Evolutionary conservation across 2,113 vertebrate species (phyloP).

Genomic region (Mastomys natalensis): DNA sequence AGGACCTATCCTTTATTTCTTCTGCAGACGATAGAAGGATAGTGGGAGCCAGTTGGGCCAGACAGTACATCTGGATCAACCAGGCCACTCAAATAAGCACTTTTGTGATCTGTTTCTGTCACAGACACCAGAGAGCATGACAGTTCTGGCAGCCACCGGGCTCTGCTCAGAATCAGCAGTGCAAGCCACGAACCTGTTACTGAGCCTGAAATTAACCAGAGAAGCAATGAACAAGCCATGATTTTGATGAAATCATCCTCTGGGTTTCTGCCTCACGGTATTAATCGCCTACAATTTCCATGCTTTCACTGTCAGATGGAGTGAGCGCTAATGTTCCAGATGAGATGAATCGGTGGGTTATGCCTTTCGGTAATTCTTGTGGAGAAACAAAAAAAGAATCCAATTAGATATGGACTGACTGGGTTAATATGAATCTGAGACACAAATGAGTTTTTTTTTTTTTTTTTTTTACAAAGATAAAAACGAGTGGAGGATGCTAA

Average conservation of each 20-base stretch:
- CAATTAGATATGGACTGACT: not conserved
- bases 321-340: not conserved
- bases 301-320: not conserved
- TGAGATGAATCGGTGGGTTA: not conserved
- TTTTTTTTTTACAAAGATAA: not conserved
- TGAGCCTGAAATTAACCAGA: constrained; percentile 27
- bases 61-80: not conserved
- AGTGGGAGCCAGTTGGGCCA: not conserved
- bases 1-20: not conserved
- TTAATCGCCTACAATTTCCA: constrained; percentile 7
- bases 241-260: not conserved
- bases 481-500: not conserved
- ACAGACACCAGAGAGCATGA: not conserved
- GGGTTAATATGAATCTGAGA: not conserved
- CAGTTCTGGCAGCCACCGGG: not conserved
- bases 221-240: not conserved
- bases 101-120: not conserved
- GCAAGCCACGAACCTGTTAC: not conserved
- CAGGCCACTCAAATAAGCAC: not conserved
- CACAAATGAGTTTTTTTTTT: not conserved
- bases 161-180: not conserved
- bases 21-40: not conserved
- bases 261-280: not conserved
- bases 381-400: constrained; percentile 17
- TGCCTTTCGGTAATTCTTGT: constrained; percentile 6